phyloP scores from a whole-genome alignment of 2,888 invertebrate species.

The Minunthozetes semirufus region DNA sequence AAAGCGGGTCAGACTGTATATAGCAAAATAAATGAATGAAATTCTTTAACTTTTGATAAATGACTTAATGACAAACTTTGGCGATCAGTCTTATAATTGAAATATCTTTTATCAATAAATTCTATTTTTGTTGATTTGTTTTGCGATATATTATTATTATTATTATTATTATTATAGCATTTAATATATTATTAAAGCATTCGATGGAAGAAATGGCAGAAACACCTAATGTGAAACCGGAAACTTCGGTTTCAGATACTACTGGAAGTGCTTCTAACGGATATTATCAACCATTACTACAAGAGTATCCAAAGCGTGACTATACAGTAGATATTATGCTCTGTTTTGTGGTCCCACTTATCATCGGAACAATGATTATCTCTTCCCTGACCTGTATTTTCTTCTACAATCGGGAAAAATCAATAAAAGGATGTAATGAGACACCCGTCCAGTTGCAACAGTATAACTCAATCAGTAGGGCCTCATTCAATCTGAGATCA shows the following conservation, averaged over 20 bases:
- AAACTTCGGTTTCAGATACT: not conserved
- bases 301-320: slow-evolving; percentile 58
- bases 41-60: too few relatives aligned
- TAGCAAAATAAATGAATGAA: too few relatives aligned
- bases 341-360: slow-evolving; percentile 63
- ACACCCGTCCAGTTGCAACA: slow-evolving; percentile 23
- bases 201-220: not conserved
- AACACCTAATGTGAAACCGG: not conserved
- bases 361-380: slow-evolving; percentile 60
- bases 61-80: too few relatives aligned
- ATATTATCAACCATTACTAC: slow-evolving; percentile 5
- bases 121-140: not conserved
- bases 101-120: not conserved
- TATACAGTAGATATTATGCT: slow-evolving; percentile 63
- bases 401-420: slow-evolving; percentile 17
- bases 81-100: too few relatives aligned
- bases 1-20: too few relatives aligned
- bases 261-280: slow-evolving; percentile 37
- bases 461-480: slow-evolving; percentile 5
- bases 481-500: not conserved
- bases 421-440: slow-evolving; percentile 4
- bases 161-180: too few relatives aligned
- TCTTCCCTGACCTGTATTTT: slow-evolving; percentile 24
- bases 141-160: not conserved
- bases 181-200: not conserved